phyloP scores from a whole-genome alignment of 2,113 vertebrate species.

The Vulpes vulpes region DNA sequence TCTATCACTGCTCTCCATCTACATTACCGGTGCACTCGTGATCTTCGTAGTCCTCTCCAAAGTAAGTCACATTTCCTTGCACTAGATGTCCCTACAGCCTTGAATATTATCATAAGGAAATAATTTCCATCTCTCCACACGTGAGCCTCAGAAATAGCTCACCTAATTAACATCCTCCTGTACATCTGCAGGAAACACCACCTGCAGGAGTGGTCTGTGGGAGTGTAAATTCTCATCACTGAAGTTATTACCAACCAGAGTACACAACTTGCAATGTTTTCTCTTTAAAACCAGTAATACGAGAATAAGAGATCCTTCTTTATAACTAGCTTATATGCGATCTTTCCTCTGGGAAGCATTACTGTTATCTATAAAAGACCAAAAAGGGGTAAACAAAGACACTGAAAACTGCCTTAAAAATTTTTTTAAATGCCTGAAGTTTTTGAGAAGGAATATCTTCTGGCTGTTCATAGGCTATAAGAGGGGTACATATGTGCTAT shows the following conservation, averaged over 20 bases:
- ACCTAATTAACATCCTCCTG: background rate
- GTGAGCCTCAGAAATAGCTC: background rate
- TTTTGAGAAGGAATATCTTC: slow-evolving; percentile 21
- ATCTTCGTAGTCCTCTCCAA: slow-evolving; percentile 75
- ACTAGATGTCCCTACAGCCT: background rate
- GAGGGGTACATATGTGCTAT: background rate
- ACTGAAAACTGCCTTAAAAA: slow-evolving; percentile 37
- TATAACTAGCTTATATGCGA: too few relatives aligned
- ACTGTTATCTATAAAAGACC: background rate
- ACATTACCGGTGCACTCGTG: slow-evolving; percentile 68
- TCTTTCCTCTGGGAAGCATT: background rate
- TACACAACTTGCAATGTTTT: background rate
- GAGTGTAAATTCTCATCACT: background rate
- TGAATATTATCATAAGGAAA: background rate
- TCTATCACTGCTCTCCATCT: slow-evolving; percentile 80
- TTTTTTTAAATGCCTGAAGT: background rate
- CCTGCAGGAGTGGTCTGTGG: background rate
- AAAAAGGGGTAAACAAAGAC: slow-evolving; percentile 11
- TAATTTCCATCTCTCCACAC: background rate
- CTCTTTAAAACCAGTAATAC: background rate
- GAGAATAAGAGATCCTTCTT: background rate
- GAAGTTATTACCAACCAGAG: background rate
- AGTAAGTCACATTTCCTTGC: slow-evolving; percentile 73
- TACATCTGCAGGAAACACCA: background rate
- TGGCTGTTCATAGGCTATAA: background rate